These are phyloP conservation scores for Bradypodion pumilum DNA, from an alignment of 2,797 vertebrate species.

Conservation along the genomic window DNA sequence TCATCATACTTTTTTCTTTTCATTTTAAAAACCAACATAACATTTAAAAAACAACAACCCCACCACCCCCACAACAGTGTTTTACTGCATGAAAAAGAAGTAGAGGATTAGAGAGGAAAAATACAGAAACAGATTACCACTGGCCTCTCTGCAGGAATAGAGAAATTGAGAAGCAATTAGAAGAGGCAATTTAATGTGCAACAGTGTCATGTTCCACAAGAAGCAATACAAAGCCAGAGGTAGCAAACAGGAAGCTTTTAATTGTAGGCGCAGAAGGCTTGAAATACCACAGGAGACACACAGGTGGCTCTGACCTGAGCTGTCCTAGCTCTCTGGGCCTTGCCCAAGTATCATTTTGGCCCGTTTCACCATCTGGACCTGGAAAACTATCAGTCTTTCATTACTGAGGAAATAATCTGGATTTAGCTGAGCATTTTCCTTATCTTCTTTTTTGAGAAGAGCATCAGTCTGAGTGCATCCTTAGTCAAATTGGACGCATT, in stretches of 20 bases:
- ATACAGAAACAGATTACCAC: background rate
- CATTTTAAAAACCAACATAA: background rate
- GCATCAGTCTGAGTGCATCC: background rate
- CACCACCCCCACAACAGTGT: too few relatives aligned
- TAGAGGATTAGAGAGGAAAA: background rate
- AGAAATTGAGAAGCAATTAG: background rate
- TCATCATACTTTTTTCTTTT: background rate
- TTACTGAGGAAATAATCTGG: background rate
- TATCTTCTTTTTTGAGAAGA: too few relatives aligned
- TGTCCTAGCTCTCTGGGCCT: background rate
- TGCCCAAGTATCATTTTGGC: background rate
- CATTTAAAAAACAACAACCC: background rate
- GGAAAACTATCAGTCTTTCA: background rate
- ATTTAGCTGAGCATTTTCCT: too few relatives aligned
- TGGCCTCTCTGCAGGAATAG: background rate
- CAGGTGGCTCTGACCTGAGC: background rate
- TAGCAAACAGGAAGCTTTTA: background rate
- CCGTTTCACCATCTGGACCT: too few relatives aligned
- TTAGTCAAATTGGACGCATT: background rate
- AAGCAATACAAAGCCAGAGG: background rate
- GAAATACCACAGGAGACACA: background rate
- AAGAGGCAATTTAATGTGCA: background rate
- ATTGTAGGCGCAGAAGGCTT: background rate
- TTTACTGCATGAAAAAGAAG: background rate
- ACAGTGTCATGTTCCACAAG: background rate